phyloP scores from a whole-genome alignment of 2,797 vertebrate species.

The Mormyrops boulengeri region DNA sequence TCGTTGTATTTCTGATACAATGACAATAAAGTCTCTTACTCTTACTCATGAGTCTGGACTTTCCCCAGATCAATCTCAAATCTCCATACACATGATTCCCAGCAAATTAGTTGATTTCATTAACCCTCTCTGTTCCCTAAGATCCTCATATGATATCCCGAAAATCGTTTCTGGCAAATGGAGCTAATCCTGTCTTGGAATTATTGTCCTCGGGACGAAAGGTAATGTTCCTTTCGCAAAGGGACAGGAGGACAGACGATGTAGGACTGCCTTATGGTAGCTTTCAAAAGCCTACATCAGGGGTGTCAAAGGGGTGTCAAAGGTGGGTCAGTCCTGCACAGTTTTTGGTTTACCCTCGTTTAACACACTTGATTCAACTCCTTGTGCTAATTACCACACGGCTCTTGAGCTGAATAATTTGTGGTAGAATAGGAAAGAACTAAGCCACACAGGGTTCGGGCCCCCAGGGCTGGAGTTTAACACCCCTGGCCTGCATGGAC shows the following conservation, averaged over 20 bases:
- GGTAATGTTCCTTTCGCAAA: background rate
- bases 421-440: too few species aligned
- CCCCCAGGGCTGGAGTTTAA: too few species aligned
- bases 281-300: background rate
- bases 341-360: too few species aligned
- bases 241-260: background rate
- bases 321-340: too few species aligned
- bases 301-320: too few species aligned
- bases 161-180: background rate
- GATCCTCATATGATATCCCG: background rate
- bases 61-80: background rate
- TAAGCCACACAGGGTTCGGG: too few species aligned
- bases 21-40: too few species aligned
- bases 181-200: background rate
- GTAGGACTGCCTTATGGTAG: background rate
- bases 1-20: too few species aligned
- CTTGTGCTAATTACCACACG: too few species aligned
- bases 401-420: too few species aligned
- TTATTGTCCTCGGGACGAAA: background rate
- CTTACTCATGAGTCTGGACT: background rate
- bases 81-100: background rate
- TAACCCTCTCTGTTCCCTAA: background rate
- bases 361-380: too few species aligned
- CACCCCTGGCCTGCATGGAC: background rate
- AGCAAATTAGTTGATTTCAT: background rate